phyloP scores from a whole-genome alignment of 2,113 vertebrate genomes.

The Trogon surrucura region DNA sequence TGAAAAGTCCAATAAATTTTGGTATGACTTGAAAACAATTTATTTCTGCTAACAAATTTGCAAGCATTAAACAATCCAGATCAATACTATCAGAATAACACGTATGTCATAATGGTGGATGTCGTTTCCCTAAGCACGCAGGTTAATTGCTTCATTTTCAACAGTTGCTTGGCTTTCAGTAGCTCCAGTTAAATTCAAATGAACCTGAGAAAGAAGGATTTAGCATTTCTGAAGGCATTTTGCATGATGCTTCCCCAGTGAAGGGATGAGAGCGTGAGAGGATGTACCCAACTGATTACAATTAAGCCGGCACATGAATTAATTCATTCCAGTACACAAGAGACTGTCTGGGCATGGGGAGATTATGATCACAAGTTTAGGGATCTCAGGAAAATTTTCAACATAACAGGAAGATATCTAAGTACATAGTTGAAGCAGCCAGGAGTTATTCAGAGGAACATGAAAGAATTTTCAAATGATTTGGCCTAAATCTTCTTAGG shows the following conservation, averaged over 20 bases:
- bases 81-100: neutral
- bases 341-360: neutral
- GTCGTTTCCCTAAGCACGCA: neutral
- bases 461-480: neutral
- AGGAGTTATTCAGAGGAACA: neutral
- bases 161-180: slow-evolving; percentile 23
- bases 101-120: neutral
- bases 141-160: slow-evolving; percentile 38
- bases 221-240: slow-evolving; percentile 48
- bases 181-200: slow-evolving; percentile 46
- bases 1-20: neutral
- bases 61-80: neutral
- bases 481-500: neutral
- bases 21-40: neutral
- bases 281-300: neutral
- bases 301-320: neutral
- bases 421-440: neutral
- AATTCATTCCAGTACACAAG: neutral
- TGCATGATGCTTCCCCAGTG: slow-evolving; percentile 4
- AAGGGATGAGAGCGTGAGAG: neutral
- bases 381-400: neutral
- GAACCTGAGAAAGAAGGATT: slow-evolving; percentile 28
- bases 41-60: neutral
- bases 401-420: neutral
- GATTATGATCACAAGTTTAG: neutral